Evolutionary conservation across 2,113 vertebrate species (phyloP), one percentile per base, ranked within the genome.

Genomic region (Notarius quadriscutis): DNA sequence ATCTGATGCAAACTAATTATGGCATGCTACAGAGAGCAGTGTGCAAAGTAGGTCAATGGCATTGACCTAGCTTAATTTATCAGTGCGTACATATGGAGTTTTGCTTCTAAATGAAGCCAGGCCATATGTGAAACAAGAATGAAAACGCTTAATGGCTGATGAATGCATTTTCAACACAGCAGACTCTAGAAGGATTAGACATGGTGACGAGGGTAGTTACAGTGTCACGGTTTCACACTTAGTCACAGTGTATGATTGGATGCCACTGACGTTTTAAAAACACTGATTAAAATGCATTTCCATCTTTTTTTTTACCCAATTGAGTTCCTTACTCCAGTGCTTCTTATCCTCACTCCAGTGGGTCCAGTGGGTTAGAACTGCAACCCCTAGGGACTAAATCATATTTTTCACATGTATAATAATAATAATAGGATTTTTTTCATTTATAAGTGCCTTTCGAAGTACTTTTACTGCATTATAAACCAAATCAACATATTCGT

Each of bases 41-140:
- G 67, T 79, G 53, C 92, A 90, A 95, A 96, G 91, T 95, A 94
- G 95, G 95, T 94, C 95, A 94, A 89, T 90, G 86, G 87, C 87
- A 87, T 90, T 94, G 93, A 95, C 94, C 93, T 91, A 91, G 86
- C 93, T 92, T 87, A 87, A 88, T 91, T 91, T 92, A 92, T 94
- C 93, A 94, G 88, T 83, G 88, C 84, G 87, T 86, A 86, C 88
- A 74, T 80, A 79, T 81, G 20, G 27, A 82, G 78, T 84, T 84
- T 80, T 30, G 41, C 84, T 82, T 86, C 72, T 48, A 88, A 65
- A 71, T 71, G 80, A 81, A 87, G 48, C 25, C 41, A 78, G 63
- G 11, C 30, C 17, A 77, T 48, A 48, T 74, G n/a, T 34, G 81
- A 78, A n/a, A 81, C 10, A 7, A 48, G 8, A 27, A 72, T 7